Evolutionary conservation across 1,140 invertebrate genomes (phyloP).

Genomic region (Aphelinus certus): DNA sequence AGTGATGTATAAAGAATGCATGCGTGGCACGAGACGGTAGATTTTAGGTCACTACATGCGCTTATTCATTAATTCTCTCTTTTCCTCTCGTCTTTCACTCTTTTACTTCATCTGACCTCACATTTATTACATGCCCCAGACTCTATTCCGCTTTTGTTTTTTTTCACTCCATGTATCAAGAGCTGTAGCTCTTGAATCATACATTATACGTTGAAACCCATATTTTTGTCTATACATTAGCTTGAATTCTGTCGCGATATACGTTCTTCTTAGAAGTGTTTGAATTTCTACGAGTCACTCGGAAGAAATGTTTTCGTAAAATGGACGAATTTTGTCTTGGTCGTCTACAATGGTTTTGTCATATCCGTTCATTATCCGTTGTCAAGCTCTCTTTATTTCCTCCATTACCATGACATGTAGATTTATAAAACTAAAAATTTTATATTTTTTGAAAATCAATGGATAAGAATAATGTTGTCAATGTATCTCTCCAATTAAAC

Average conservation of each 20-base stretch:
- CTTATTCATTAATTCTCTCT: constrained; percentile 43
- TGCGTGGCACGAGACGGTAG: constrained; percentile 59
- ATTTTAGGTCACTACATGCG: constrained; percentile 46
- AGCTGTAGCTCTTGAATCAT: constrained; percentile 16
- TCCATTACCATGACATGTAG: too few species aligned
- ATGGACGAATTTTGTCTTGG: too few species aligned
- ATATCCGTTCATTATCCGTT: too few species aligned
- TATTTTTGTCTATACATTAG: not conserved
- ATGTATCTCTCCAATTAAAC: too few species aligned
- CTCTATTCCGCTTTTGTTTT: constrained; percentile 38
- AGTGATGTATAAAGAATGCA: constrained; percentile 46
- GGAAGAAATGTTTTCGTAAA: not conserved
- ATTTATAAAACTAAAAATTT: too few species aligned
- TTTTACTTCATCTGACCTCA: not conserved
- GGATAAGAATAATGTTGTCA: too few species aligned
- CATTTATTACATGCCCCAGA: constrained; percentile 16
- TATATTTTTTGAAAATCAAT: too few species aligned
- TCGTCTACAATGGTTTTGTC: too few species aligned
- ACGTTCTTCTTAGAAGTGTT: constrained; percentile 16
- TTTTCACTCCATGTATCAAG: not conserved
- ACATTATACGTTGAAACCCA: constrained; percentile 10
- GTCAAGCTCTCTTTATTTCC: too few species aligned
- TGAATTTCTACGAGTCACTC: constrained; percentile 11
- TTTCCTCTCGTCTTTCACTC: constrained; percentile 28
- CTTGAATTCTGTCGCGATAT: not conserved